Evolutionary conservation across 2,113 vertebrate species (phyloP), one percentile per base, ranked within the genome.

Genomic region (Heterochromis multidens): DNA sequence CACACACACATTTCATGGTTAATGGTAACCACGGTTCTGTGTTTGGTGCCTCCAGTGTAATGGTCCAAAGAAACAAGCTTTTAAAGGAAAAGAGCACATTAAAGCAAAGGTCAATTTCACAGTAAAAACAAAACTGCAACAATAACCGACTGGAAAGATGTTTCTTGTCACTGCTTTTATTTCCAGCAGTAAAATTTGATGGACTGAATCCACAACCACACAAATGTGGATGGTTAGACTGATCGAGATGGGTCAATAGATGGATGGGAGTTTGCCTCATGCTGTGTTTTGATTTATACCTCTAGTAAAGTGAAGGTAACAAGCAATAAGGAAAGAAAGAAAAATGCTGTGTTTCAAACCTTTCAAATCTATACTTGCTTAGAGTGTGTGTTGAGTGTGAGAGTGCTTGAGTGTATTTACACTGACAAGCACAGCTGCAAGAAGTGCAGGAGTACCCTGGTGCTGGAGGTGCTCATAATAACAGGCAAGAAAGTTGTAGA

Each of bases 21-120:
- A 79, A 74, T 57, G 29, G 56, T 17, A 9, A 63, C 33, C 33
- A 17, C 17, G 63, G 88, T 58, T 62, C 19, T 80, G 43, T 56
- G 63, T 35, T 77, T 19, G 29, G 72, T 29, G 74, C 37, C 49
- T 2, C 81, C 6, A 58, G 60, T 72, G 81, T 87, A 90, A 88
- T 59, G 84, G n/a, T 49, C 35, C 56, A 80, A 57, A 74, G 74
- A 82, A 76, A 85, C 10, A 77, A 60, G 81, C 67, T 60, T 77
- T 65, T 58, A 79, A 74, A 77, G 27, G 29, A 79, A n/a, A 59
- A 80, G 35, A 82, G 79, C 31, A 46, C 54, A 9, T 27, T 77
- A 33, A 76, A 37, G 27, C 54, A 58, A 21, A 49, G 33, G 27
- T 43, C 27, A 14, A 29, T 84, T 81, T 80, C 52, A 56, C 79